Conservation (phyloP, 2,113 vertebrate species). For the Misgurnus anguillicaudatus region DNA sequence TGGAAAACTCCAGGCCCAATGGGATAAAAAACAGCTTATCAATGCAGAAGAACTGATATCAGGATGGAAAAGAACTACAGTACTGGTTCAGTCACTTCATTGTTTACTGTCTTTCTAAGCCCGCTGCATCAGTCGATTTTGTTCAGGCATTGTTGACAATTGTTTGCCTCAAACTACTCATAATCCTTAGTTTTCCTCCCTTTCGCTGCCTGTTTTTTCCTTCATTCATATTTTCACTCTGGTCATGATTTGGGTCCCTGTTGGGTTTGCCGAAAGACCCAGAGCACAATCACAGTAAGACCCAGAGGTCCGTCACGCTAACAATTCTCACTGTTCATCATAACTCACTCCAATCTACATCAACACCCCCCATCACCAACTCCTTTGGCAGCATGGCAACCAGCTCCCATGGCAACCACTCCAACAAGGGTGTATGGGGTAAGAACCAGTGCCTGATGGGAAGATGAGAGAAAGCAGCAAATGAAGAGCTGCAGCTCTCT, state of each 20-base stretch:
- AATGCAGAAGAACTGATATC: constrained; percentile 24
- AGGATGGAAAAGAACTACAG: neutral
- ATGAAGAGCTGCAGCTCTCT: neutral
- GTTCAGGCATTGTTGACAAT: neutral
- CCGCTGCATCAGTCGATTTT: neutral
- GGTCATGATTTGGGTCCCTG: constrained; percentile 2
- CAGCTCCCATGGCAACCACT: constrained; percentile 73
- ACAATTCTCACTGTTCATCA: constrained; percentile 39
- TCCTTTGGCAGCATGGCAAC: constrained; percentile 70
- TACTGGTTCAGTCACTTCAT: neutral
- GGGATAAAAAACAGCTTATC: constrained; percentile 1
- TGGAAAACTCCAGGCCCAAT: constrained; percentile 42
- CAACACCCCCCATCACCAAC: constrained; percentile 52
- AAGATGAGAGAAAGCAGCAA: constrained; percentile 32
- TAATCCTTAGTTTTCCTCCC: neutral
- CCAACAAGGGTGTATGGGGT: constrained; percentile 57
- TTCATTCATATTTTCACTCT: constrained; percentile 8
- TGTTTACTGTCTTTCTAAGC: neutral
- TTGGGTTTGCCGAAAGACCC: constrained; percentile 15
- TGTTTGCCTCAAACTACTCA: constrained; percentile 13
- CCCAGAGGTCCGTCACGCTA: constrained; percentile 57
- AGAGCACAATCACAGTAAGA: constrained; percentile 48
- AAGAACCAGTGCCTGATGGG: constrained; percentile 20
- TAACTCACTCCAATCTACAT: constrained; percentile 40
- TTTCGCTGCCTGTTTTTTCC: neutral